A percentile compares a stretch with the other conserved stretches of the same genome.
These are phyloP conservation scores for Hipposideros larvatus DNA, from an alignment of 2,797 vertebrate genomes.

Conservation along the genomic window DNA sequence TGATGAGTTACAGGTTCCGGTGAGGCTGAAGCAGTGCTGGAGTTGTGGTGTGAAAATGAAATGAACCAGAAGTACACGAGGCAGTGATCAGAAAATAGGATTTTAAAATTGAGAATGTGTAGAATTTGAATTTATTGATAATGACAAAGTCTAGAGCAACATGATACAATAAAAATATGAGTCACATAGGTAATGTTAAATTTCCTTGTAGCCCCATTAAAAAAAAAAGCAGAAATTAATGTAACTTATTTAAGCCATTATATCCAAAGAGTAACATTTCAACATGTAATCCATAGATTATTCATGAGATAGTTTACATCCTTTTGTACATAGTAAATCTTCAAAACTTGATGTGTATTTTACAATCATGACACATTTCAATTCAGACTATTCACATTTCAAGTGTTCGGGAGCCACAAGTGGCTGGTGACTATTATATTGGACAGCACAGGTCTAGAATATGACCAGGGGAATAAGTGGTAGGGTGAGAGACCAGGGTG, in stretches of 20 bases:
- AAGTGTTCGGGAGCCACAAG: background rate
- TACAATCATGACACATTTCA: background rate
- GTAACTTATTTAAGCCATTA: background rate
- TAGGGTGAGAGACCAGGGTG: background rate
- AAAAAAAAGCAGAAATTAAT: background rate
- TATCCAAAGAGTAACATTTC: background rate
- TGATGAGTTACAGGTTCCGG: background rate
- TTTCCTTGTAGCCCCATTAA: background rate
- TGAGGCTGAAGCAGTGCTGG: background rate
- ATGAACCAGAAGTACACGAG: background rate
- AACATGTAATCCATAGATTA: background rate
- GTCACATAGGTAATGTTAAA: background rate
- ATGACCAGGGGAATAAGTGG: background rate
- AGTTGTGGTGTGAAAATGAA: background rate
- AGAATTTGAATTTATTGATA: background rate
- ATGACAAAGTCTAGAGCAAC: background rate
- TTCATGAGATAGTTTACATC: background rate
- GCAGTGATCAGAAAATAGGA: background rate
- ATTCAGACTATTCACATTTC: background rate
- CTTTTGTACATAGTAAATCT: background rate
- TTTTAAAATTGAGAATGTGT: constrained; percentile 19
- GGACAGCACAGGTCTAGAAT: background rate
- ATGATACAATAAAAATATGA: background rate
- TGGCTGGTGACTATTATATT: background rate
- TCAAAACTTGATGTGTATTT: constrained; percentile 28